Evolutionary conservation across 2,797 vertebrate genomes (phyloP).

Genomic region (Carduelis carduelis): DNA sequence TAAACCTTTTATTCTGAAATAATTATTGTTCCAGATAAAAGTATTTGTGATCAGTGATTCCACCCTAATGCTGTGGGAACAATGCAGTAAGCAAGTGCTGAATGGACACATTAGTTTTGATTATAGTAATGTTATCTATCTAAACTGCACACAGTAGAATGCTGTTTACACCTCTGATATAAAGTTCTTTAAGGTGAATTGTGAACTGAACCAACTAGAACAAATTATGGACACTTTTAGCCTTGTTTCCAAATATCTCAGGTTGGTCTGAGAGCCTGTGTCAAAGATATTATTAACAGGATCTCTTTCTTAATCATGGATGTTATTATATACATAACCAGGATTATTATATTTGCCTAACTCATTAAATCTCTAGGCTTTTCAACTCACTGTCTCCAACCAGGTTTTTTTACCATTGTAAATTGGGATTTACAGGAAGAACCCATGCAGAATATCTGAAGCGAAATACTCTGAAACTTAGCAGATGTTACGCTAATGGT

Average conservation of each 20-base stretch:
- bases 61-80: neutral
- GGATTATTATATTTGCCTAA: neutral
- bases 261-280: neutral
- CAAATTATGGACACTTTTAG: neutral
- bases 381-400: neutral
- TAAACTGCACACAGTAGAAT: neutral
- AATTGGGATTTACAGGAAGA: neutral
- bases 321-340: neutral
- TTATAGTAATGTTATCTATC: neutral
- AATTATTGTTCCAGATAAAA: neutral
- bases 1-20: neutral
- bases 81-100: neutral
- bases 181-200: neutral
- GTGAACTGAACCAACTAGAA: neutral
- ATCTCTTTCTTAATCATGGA: neutral
- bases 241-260: neutral
- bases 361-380: neutral
- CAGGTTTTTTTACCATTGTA: neutral
- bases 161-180: neutral
- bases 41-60: neutral
- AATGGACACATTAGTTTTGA: neutral
- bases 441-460: neutral
- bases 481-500: neutral
- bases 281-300: neutral
- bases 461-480: neutral